Percentiles rank a stretch among this genome's conserved stretches.
phyloP scores from a whole-genome alignment of 2,797 vertebrate genomes.

The Poecilia wingei region DNA sequence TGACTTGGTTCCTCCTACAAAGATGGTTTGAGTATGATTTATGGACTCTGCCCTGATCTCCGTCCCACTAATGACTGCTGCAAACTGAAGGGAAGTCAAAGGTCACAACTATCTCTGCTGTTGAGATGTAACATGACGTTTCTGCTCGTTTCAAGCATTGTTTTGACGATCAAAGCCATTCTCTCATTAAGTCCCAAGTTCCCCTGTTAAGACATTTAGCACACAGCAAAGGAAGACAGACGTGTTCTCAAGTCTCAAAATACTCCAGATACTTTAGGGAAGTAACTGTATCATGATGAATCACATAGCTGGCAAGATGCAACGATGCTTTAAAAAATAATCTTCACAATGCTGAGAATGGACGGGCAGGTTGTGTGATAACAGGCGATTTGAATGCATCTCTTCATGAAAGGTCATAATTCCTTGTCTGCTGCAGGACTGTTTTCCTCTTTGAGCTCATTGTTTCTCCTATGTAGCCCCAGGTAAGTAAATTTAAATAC shows the following conservation, averaged over 20 bases:
- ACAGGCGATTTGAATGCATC: neutral
- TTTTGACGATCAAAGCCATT: conserved; percentile 19
- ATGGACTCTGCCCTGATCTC: conserved; percentile 66
- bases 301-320: neutral
- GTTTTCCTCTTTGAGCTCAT: neutral
- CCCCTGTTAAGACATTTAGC: neutral
- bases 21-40: conserved; percentile 71
- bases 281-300: neutral
- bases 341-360: neutral
- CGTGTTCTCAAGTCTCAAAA: neutral
- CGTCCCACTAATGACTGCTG: conserved; percentile 71
- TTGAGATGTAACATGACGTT: conserved; percentile 55
- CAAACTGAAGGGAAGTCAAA: conserved; percentile 64
- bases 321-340: neutral
- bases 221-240: neutral
- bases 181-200: neutral
- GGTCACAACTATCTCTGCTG: conserved; percentile 56
- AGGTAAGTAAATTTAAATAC: neutral
- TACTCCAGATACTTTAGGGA: neutral
- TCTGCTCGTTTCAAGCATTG: conserved; percentile 27
- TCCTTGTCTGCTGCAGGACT: neutral
- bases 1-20: conserved; percentile 54
- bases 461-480: neutral
- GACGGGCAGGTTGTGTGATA: neutral
- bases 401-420: neutral